Conservation (phyloP, 2,113 vertebrate genomes). For the Gadus chalcogrammus region DNA sequence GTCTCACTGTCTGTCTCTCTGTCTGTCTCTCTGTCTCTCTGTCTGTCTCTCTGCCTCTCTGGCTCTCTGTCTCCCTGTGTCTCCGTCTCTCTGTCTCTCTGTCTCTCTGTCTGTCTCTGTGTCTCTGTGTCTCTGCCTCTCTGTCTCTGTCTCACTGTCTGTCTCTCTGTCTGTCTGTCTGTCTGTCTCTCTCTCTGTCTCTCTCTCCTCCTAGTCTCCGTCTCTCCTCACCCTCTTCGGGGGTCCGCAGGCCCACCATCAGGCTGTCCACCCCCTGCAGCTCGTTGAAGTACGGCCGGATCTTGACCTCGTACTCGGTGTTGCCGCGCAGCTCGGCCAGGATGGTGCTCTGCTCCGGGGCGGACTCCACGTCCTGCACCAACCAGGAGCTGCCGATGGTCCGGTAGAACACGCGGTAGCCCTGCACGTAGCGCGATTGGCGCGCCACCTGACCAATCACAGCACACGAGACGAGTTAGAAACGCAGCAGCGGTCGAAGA, state of each 20-base stretch:
- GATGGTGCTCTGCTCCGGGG: constrained; percentile 68
- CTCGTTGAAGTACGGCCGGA: constrained; percentile 86
- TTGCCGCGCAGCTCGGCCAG: constrained; percentile 77
- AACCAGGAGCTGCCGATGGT: constrained; percentile 77
- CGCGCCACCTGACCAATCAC: constrained; percentile 74
- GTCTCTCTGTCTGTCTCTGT: too few relatives aligned
- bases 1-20: too few relatives aligned
- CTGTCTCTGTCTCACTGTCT: too few relatives aligned
- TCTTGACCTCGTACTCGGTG: constrained; percentile 86
- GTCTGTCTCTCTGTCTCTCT: too few relatives aligned
- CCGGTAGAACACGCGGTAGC: constrained; percentile 87
- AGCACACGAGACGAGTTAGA: neutral
- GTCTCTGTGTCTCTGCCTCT: too few relatives aligned
- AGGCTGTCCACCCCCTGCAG: constrained; percentile 86
- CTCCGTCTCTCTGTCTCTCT: too few relatives aligned
- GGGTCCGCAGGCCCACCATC: constrained; percentile 72
- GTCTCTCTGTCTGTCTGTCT: too few relatives aligned
- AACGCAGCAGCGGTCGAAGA: too few relatives aligned
- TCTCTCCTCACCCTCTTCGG: constrained; percentile 81
- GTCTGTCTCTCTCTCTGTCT: too few relatives aligned
- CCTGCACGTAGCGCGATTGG: constrained; percentile 80
- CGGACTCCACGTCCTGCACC: constrained; percentile 70
- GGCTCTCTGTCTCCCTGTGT: too few relatives aligned
- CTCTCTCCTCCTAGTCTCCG: neutral
- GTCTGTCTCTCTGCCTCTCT: too few relatives aligned